Evolutionary conservation across 1,140 invertebrate genomes (phyloP), one percentile per base, ranked within the genome.

Genomic region (Drosophila kanapiae): DNA sequence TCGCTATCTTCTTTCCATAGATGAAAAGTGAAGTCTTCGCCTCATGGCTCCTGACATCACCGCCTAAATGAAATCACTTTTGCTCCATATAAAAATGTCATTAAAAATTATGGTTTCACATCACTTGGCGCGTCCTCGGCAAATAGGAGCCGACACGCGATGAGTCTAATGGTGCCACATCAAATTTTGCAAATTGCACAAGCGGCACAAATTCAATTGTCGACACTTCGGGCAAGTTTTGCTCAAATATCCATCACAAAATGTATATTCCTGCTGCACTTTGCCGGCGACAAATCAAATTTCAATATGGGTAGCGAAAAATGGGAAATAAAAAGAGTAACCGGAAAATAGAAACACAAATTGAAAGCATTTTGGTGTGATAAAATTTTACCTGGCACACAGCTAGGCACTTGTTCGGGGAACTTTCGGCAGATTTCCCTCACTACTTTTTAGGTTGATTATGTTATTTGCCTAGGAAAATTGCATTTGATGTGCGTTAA

Each of bases 391-490:
- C 65, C 78, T 78, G 74, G 37, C 47, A 43, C 59, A 59, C 58
- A 57, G 56, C 42, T 43, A 47, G 27, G 31, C 57, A 48, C 65
- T 54, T 23, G 23, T 23, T 23, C 23, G 35, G 18, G 16, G 13
- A 75, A 64, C 58, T 67, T 59, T 68, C 27, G 29, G 11, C 53
- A 60, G 31, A 35, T 47, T 31, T 42, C 18, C 27, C 29, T 38
- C n/a, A 35, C 51, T 29, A 29, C 60, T 45, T 45, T 14, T n/a
- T 27, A 27, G 37, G 63, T 58, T 87, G 84, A 88, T 88, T 88
- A 88, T 88, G 81, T 85, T 90, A 90, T 90, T 88, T 85, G 82
- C 69, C 81, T 51, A 82, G 67, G 78, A 90, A 90, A 88, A 88
- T 88, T 88, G 85, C 85, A 90, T 81, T 85, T 90, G 70, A 88